Base-by-base conservation (phyloP, 2,113 vertebrate genomes). In the Rhipidura dahli region DNA sequence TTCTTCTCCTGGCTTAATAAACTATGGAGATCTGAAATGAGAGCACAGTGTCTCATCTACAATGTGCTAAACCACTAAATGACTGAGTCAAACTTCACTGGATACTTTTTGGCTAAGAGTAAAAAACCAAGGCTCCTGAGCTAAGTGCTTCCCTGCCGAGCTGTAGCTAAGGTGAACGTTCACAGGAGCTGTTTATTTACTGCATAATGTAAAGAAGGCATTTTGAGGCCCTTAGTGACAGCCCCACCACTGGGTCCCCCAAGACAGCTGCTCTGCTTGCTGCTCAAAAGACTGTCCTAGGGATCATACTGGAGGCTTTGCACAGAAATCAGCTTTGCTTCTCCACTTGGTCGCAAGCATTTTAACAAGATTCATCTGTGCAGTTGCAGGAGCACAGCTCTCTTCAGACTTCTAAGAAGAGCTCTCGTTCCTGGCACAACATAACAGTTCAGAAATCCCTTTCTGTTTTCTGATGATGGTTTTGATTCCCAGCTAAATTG, bases 401-500 rank as follows among this genome's bases (percentile, higher is more conserved):
- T 68, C 89, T 90, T 87, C 79, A 94, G 65, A 82, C 40, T n/a
- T 20, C 23, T 35, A 92, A 30, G 84, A 93, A 75, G 31, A 93
- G 9, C 60, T 87, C 69, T 66, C 1, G 0, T 66, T 93, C 70
- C 89, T 95, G 71, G 89, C 64, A 93, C 63, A 59, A 77, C 87
- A 66, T 94, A 71, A 84, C 65, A 93, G 61, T 51, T 84, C 83
- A 86, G 77, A 91, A 96, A 93, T 26, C 61, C 11, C 47, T 90
- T 95, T 96, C 61, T 56, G 56, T 69, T 93, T 97, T 92, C 44
- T 97, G 97, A 95, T 77, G 73, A 84, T 64, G 65, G n/a, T 91
- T 92, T 96, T 90, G 81, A 94, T 96, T 94, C 61, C 15, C 80
- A 88, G 68, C 40, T 93, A 93, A 93, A 73, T 35, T 92, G 71